phyloP scores from a whole-genome alignment of 2,888 invertebrate genomes.

The Amaurobius ferox region DNA sequence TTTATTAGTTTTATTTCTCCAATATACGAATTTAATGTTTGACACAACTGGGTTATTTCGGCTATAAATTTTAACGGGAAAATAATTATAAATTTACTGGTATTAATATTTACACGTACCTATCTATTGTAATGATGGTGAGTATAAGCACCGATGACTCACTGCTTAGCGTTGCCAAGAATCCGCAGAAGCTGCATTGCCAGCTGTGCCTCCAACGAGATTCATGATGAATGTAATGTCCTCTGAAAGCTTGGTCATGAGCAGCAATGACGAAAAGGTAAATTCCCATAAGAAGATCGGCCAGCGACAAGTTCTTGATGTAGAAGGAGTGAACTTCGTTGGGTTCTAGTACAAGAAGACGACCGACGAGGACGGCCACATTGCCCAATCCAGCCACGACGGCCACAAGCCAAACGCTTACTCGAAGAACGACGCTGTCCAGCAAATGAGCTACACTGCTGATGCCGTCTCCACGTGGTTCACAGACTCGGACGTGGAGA shows the following conservation, averaged over 20 bases:
- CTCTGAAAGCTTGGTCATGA: constrained; percentile 80
- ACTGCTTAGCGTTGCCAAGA: constrained; percentile 82
- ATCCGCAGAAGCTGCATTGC: constrained; percentile 81
- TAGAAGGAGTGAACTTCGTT: constrained; percentile 82
- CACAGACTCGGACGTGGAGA: constrained; percentile 81
- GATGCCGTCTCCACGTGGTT: constrained; percentile 82
- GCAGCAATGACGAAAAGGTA: constrained; percentile 82
- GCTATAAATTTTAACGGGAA: no score
- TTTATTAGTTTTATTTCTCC: no score
- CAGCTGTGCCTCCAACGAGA: constrained; percentile 81
- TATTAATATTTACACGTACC: constrained; percentile 75
- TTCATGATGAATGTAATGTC: constrained; percentile 81
- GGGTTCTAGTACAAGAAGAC: constrained; percentile 80
- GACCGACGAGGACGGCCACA: constrained; percentile 80
- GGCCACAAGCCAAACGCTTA: constrained; percentile 83
- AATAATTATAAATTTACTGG: no score
- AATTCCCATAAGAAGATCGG: constrained; percentile 83
- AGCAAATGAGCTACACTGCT: constrained; percentile 81
- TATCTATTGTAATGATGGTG: constrained; percentile 82
- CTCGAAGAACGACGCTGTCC: constrained; percentile 79
- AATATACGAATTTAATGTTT: no score
- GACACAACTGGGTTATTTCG: no score
- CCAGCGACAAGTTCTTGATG: constrained; percentile 82
- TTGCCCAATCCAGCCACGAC: constrained; percentile 82
- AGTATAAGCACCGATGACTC: constrained; percentile 82